Conservation (phyloP, 2,113 vertebrate species). For the Sarotherodon lohbergeri region DNA sequence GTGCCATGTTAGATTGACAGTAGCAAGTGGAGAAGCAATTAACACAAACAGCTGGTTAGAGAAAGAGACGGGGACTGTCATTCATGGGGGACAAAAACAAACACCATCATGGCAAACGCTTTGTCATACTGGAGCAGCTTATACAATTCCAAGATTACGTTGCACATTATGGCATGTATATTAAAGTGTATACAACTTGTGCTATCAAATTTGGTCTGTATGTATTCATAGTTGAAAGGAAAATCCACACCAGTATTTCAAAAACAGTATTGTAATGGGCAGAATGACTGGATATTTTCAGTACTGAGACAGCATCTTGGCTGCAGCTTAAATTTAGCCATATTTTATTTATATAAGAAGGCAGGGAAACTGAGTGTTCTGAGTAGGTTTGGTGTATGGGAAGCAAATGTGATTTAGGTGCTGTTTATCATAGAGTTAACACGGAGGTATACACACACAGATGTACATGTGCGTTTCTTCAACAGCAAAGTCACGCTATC, state of each 20-base stretch:
- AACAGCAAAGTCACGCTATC: background rate
- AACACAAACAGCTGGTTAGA: conserved; percentile 59
- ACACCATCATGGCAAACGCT: background rate
- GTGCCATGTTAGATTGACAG: conserved; percentile 49
- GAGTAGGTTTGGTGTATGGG: background rate
- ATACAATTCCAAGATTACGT: background rate
- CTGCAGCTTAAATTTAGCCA: background rate
- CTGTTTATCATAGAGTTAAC: background rate
- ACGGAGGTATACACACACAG: background rate
- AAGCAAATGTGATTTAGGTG: background rate
- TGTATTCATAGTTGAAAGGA: background rate
- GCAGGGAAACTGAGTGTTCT: background rate
- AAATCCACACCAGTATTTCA: background rate
- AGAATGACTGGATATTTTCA: background rate
- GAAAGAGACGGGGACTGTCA: conserved; percentile 6
- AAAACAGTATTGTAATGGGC: background rate
- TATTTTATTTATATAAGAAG: background rate
- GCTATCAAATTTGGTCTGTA: background rate
- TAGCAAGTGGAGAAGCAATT: conserved; percentile 51
- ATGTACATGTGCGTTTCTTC: background rate
- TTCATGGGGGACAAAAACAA: conserved; percentile 4
- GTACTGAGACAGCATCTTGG: background rate
- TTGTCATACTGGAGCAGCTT: background rate
- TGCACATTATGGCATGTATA: background rate
- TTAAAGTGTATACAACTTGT: background rate